These are phyloP conservation scores for Morelia viridis DNA, from an alignment of 2,797 vertebrate species.

Conservation along the genomic window DNA sequence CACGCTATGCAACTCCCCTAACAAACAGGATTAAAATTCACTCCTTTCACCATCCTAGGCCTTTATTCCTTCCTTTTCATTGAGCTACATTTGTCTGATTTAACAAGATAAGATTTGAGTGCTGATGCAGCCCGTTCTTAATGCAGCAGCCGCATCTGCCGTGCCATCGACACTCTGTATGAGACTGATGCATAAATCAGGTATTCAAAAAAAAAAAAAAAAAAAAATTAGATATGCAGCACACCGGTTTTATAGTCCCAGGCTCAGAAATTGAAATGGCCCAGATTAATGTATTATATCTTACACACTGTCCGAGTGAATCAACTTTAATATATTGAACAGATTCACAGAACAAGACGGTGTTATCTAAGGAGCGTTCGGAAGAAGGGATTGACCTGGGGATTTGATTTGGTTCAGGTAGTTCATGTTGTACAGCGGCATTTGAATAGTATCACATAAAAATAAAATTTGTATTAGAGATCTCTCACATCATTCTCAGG, in stretches of 20 bases:
- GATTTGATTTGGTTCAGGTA: conserved; percentile 91
- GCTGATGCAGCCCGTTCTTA: conserved; percentile 92
- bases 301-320: conserved; percentile 86
- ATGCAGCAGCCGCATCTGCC: conserved; percentile 85
- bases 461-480: conserved; percentile 88
- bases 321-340: conserved; percentile 90
- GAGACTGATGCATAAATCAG: conserved; percentile 91
- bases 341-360: conserved; percentile 90
- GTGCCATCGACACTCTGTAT: conserved; percentile 81
- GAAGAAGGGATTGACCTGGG: conserved; percentile 87
- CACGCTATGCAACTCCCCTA: conserved; percentile 73
- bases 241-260: conserved; percentile 91
- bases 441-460: conserved; percentile 85
- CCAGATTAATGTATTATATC: conserved; percentile 92
- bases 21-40: conserved; percentile 85
- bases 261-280: conserved; percentile 88
- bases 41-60: conserved; percentile 77
- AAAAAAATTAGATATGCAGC: conserved; percentile 93
- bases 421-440: conserved; percentile 82
- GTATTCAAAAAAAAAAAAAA: conserved; percentile 83
- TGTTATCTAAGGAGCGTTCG: conserved; percentile 88
- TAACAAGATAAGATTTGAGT: conserved; percentile 98
- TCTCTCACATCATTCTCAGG: conserved; percentile 76
- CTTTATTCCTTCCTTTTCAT: conserved; percentile 88
- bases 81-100: conserved; percentile 94